phyloP scores from a whole-genome alignment of 2,888 invertebrate species.

The Rhagium mordax region DNA sequence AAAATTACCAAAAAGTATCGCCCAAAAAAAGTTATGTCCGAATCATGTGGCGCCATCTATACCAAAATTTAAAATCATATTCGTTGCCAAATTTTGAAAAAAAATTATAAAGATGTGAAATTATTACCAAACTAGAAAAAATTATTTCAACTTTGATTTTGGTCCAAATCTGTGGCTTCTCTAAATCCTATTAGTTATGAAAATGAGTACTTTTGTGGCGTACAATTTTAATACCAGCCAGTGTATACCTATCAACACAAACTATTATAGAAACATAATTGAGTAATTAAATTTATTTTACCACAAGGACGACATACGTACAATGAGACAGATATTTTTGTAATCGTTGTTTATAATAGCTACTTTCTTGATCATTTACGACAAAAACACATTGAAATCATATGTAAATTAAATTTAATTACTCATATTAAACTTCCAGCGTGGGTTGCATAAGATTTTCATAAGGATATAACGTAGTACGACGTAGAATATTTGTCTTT shows the following conservation, averaged over 20 bases:
- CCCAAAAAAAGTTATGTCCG: too few relatives aligned
- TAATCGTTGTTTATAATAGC: slow-evolving; percentile 2
- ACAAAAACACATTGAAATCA: slow-evolving; percentile 27
- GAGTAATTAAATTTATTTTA: slow-evolving; percentile 21
- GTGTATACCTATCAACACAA: background rate
- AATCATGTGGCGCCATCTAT: too few relatives aligned
- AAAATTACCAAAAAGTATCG: too few relatives aligned
- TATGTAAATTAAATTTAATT: slow-evolving; percentile 31
- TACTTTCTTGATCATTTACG: background rate
- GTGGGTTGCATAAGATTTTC: slow-evolving; percentile 26
- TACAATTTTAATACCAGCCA: background rate
- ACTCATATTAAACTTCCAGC: slow-evolving; percentile 16
- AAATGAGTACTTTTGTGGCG: background rate
- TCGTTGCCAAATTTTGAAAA: too few relatives aligned
- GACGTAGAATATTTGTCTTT: slow-evolving; percentile 29
- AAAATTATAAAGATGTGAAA: too few relatives aligned
- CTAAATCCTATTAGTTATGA: too few relatives aligned
- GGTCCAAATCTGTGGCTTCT: too few relatives aligned
- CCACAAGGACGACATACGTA: slow-evolving; percentile 17
- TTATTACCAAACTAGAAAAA: too few relatives aligned
- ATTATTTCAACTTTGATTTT: too few relatives aligned
- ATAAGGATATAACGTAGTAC: slow-evolving; percentile 26
- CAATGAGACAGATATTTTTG: background rate
- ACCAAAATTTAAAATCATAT: too few relatives aligned
- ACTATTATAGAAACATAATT: slow-evolving; percentile 3